Evolutionary conservation across 2,888 invertebrate species (phyloP), one percentile per base, ranked within the genome.

Genomic region (Dryocosmus kuriphilus): DNA sequence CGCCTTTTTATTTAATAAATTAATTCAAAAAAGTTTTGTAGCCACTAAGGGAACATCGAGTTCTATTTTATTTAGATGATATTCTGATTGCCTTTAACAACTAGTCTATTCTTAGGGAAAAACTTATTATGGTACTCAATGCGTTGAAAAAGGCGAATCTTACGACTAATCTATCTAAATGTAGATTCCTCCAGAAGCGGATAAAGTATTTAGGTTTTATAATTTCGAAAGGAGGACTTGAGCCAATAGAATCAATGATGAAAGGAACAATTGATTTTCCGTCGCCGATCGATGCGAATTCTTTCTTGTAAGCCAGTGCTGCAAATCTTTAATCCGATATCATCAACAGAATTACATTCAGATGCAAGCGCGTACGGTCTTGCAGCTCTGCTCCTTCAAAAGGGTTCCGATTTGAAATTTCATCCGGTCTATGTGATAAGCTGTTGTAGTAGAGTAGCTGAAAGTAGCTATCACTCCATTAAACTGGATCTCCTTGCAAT

Each of bases 41-140:
- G 16, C 75, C 76, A 7, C 35, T 87, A 32, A 77, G 79, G 16
- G 79, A 82, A 41, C 76, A 78, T 5, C 74, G 80, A 1, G 79
- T 81, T 7, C 35, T 86, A 9, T 85, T 82, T 16, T 89, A 88
- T 51, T 16, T 89, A 0, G 87, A 89, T 62, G 89, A 87, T 57
- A 75, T 89, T 3, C 61, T 88, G 2, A 80, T 88, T 0, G 80
- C 82, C 0, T 85, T 83, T 16, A 71, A 24, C 1, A 73, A 77
- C 16, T 86, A 83, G 80, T 27, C 55, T 0, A 83, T 85, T 11
- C 84, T 88, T 62, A 32, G 81, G 24, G 27, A 74, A 30, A 79
- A 79, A 46, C 76, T 88, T 11, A 46, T 75, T 60, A 27, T 74
- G 46, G 82, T 86, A 3, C 74, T 88, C 0, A 67, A 83, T 8